Evolutionary conservation across 2,888 invertebrate species (phyloP).

Genomic region (Tachina grossa): DNA sequence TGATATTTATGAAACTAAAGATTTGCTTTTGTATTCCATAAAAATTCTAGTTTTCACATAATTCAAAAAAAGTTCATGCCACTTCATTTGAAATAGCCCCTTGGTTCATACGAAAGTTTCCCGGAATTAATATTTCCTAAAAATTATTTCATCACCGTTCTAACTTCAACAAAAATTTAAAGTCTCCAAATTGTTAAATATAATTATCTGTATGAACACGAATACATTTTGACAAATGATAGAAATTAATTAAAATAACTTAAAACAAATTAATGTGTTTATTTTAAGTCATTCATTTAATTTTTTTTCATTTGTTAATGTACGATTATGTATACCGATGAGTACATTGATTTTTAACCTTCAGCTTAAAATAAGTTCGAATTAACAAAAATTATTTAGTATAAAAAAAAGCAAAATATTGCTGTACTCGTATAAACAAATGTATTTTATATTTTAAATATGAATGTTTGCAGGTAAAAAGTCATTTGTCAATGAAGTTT

Average conservation of each 20-base stretch:
- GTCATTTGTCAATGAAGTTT: constrained; percentile 65
- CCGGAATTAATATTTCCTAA: too few relatives aligned
- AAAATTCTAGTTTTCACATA: too few relatives aligned
- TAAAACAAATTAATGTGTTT: constrained; percentile 16
- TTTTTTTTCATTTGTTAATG: neutral
- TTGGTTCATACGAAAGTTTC: too few relatives aligned
- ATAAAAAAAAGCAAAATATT: constrained; percentile 38
- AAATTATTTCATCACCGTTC: too few relatives aligned
- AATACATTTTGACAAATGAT: neutral
- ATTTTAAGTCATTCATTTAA: neutral
- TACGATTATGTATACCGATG: neutral
- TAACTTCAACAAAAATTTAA: neutral
- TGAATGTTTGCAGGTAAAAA: constrained; percentile 4
- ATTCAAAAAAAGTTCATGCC: too few relatives aligned
- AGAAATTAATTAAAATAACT: constrained; percentile 7
- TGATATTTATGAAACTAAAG: too few relatives aligned
- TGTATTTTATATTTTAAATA: constrained; percentile 9
- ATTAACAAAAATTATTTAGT: constrained; percentile 35
- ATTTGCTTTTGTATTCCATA: too few relatives aligned
- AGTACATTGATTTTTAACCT: constrained; percentile 60
- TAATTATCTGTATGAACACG: neutral
- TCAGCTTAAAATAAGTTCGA: constrained; percentile 44
- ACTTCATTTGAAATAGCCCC: too few relatives aligned
- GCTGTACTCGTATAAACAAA: constrained; percentile 40
- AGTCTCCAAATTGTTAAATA: constrained; percentile 9